Evolutionary conservation across 2,797 vertebrate genomes (phyloP), one percentile per base, ranked within the genome.

Genomic region (Tadarida brasiliensis): DNA sequence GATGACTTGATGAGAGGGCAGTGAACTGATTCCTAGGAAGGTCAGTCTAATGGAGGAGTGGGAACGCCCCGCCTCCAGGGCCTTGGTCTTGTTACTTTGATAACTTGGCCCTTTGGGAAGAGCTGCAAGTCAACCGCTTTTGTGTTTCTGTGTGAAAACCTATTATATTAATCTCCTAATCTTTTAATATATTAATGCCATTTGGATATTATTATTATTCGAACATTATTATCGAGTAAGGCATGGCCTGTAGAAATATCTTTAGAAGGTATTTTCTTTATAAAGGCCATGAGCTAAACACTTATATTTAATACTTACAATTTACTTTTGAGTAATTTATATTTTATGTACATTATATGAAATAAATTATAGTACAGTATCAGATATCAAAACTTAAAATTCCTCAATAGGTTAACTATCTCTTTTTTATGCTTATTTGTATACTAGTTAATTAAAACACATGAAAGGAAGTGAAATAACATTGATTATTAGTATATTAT

Each of bases 391-490:
- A 57, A 28, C 54, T 87, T 68, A 65, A 90, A 90, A 57, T 22
- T 3, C 5, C 57, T 78, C 11, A 22, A 3, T 87, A 80, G 71
- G n/a, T 93, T 78, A 83, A 78, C 54, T 85, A n/a, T 35, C 35
- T 90, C 17, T 71, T 80, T 56, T 78, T 91, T 94, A 65, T 89
- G 3, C 28, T 81, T 94, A 44, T 85, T 89, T 59, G 56, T 57
- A 19, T 82, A 24, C 33, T 91, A 90, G 7, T 71, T 90, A 87
- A 94, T 94, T 51, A 93, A 92, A 87, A 71, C 51, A 88, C 14
- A 56, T 70, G 24, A 67, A 87, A 94, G 61, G 11, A 74, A 70
- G 44, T 68, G 5, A 90, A 90, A 65, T 86, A 80, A 81, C 3
- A 61, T 51, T 33, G 89, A 11, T 0, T 47, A 3, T 54, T 11